phyloP scores from a whole-genome alignment of 2,888 invertebrate genomes.

The Junonia oenone region DNA sequence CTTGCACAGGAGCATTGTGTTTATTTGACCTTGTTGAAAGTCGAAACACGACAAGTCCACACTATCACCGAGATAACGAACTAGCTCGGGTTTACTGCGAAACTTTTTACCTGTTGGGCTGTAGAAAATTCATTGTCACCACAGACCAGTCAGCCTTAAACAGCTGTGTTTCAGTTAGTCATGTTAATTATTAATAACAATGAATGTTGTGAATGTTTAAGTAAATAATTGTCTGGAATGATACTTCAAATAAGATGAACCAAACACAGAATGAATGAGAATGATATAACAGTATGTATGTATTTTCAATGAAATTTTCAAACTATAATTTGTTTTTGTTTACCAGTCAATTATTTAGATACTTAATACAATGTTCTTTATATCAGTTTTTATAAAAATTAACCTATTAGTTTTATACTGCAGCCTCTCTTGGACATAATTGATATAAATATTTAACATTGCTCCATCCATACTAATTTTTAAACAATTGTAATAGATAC shows the following conservation, averaged over 20 bases:
- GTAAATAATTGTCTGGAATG: slow-evolving; percentile 20
- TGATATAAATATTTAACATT: no score
- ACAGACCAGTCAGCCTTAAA: slow-evolving; percentile 38
- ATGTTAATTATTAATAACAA: slow-evolving; percentile 34
- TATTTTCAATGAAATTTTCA: neutral
- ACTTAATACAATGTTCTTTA: neutral
- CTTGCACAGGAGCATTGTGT: slow-evolving; percentile 84
- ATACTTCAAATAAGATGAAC: neutral
- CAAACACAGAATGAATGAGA: neutral
- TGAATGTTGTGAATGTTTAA: slow-evolving; percentile 21
- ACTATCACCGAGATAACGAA: slow-evolving; percentile 86
- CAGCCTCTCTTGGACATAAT: no score
- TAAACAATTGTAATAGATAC: no score
- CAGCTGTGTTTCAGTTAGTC: slow-evolving; percentile 41
- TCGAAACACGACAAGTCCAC: slow-evolving; percentile 90
- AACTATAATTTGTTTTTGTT: neutral
- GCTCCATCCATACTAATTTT: no score
- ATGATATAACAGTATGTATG: neutral
- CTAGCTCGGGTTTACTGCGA: slow-evolving; percentile 89
- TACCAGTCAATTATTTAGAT: slow-evolving; percentile 12
- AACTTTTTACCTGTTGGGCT: slow-evolving; percentile 91
- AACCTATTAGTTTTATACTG: no score
- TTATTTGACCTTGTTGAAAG: slow-evolving; percentile 89
- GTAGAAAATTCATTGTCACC: slow-evolving; percentile 69
- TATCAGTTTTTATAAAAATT: no score